phyloP scores from a whole-genome alignment of 2,888 invertebrate genomes.

The Drosophila siamana region DNA sequence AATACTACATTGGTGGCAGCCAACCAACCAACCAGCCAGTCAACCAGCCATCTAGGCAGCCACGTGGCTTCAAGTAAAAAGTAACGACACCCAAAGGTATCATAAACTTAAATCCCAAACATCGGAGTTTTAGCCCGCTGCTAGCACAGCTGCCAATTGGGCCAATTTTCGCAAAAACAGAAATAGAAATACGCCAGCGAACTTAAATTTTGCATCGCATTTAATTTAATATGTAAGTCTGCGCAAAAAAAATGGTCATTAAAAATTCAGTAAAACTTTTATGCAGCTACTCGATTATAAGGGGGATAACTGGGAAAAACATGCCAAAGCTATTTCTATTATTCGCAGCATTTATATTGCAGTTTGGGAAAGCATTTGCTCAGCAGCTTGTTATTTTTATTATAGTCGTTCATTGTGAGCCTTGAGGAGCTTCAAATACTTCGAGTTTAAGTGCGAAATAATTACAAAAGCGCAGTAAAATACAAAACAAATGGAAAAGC shows the following conservation, averaged over 20 bases:
- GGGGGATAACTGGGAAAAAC: conserved; percentile 2
- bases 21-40: background rate
- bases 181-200: conserved; percentile 5
- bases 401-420: conserved; percentile 37
- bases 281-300: conserved; percentile 2
- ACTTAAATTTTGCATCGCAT: conserved; percentile 5
- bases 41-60: background rate
- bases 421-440: conserved; percentile 47
- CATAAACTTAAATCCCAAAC: conserved; percentile 58
- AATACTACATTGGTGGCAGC: conserved; percentile 18
- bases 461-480: conserved; percentile 50
- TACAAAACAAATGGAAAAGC: background rate
- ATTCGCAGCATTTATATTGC: conserved; percentile 10
- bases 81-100: conserved; percentile 77
- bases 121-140: conserved; percentile 27
- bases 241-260: conserved; percentile 3
- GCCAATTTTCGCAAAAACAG: conserved; percentile 32
- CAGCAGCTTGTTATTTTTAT: conserved; percentile 21
- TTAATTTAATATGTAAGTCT: conserved; percentile 9
- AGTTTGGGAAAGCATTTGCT: conserved; percentile 21
- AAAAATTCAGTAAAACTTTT: conserved; percentile 14
- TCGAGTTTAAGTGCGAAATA: conserved; percentile 68
- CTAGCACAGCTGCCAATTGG: conserved; percentile 31
- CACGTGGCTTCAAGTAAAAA: conserved; percentile 19
- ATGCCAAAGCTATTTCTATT: conserved; percentile 8